phyloP scores from a whole-genome alignment of 2,888 invertebrate genomes.

The Sinohyriopsis cumingii region DNA sequence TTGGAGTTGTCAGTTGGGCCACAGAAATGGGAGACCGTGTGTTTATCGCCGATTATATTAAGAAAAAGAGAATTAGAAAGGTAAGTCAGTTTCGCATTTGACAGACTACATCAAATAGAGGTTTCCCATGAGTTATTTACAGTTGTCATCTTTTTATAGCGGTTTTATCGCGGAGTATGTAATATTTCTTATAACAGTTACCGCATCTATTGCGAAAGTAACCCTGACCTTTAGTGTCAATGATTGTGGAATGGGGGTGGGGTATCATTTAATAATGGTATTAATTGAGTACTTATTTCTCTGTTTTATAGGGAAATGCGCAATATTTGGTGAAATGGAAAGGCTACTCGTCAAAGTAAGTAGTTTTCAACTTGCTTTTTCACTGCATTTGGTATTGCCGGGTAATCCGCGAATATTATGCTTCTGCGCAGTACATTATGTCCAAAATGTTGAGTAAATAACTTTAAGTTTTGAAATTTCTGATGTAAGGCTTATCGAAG shows the following conservation, averaged over 20 bases:
- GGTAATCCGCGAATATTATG: no score
- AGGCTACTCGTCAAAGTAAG: conserved; percentile 93
- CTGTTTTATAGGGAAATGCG: conserved; percentile 86
- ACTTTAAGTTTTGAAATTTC: no score
- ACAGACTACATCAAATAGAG: background rate
- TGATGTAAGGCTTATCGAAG: no score
- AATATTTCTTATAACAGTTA: conserved; percentile 18
- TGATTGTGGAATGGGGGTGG: background rate
- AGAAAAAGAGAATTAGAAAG: conserved; percentile 42
- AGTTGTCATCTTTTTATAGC: no score
- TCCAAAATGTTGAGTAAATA: no score
- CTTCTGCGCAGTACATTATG: no score
- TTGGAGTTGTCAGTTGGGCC: conserved; percentile 17
- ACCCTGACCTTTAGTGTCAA: conserved; percentile 1
- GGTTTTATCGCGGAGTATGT: no score
- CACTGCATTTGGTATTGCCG: no score
- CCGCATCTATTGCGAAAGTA: conserved; percentile 6
- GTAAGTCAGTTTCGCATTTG: conserved; percentile 22
- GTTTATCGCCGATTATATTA: conserved; percentile 47
- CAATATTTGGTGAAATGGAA: conserved; percentile 99
- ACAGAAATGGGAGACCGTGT: conserved; percentile 34
- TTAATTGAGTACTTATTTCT: conserved; percentile 16
- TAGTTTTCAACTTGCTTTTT: conserved; percentile 34
- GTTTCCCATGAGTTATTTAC: background rate
- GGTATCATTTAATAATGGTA: background rate